These are phyloP conservation scores for Trichonephila inaurata DNA, from an alignment of 1,140 invertebrate genomes.

Conservation along the genomic window DNA sequence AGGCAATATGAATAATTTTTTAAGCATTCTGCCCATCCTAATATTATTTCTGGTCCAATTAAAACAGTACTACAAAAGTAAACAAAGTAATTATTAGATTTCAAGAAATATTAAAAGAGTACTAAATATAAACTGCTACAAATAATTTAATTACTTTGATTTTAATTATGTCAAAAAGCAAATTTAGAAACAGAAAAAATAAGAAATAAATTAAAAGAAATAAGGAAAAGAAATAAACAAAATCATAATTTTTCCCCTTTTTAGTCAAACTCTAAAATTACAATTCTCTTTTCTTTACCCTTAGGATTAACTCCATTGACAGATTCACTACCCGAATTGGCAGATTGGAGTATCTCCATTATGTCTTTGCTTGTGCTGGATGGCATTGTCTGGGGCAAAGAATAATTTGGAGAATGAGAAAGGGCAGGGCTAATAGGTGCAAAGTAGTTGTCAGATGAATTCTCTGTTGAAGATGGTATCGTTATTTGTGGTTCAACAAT, in stretches of 20 bases:
- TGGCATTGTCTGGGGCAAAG: conserved; percentile 3
- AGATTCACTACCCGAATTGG: conserved; percentile 16
- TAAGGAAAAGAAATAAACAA: background rate
- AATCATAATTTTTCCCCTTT: background rate
- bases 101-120: too few relatives aligned
- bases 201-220: background rate
- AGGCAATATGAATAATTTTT: too few relatives aligned
- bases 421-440: conserved; percentile 71
- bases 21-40: too few relatives aligned
- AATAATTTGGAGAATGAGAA: conserved; percentile 53
- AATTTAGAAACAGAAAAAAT: background rate
- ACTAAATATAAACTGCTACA: too few relatives aligned
- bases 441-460: conserved; percentile 69
- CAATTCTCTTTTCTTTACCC: conserved; percentile 19
- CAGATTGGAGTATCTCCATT: conserved; percentile 68
- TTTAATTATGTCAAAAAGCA: background rate
- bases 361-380: conserved; percentile 58
- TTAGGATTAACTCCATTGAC: conserved; percentile 24
- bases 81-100: too few relatives aligned
- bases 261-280: background rate
- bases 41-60: too few relatives aligned
- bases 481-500: conserved; percentile 66
- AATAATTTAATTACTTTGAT: background rate
- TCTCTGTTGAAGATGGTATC: conserved; percentile 62
- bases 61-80: too few relatives aligned